Base-by-base conservation (phyloP, 1,140 invertebrate genomes). In the Stegodyphus dumicola region DNA sequence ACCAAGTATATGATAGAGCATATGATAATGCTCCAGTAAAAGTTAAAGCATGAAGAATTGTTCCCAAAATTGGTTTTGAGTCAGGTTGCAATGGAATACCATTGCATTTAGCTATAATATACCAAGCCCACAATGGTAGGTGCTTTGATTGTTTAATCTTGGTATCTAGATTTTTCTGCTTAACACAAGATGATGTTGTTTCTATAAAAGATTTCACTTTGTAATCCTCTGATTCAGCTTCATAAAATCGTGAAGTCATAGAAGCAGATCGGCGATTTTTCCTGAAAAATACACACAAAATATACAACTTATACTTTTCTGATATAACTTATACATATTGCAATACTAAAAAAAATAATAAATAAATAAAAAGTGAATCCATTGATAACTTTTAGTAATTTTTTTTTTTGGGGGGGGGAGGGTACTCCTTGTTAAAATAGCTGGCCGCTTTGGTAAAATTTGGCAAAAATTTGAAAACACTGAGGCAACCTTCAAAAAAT, bases 31-130 rank as follows among this genome's bases (percentile, higher is more conserved):
- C 86, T 17, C 71, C 64, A 33, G 67, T 89, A 64, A 91, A 73
- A 7, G 91, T 91, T 0, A 91, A 53, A 7, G 89, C 78, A 74
- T 90, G 90, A 3, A 92, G 60, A 11, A 90, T 33, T 6, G 89
- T 90, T 51, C 89, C 89, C 7, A 89, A 56, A 49, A 89, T 86
- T 52, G 88, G 88, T 76, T 86, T 89, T 13, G 81, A 76, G 10
- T 67, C 64, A 60, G 33, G 49, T 48, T 79, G 53, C 17, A 87
- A 48, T 5, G 80, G 80, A 60, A 87, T 85, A 11, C 86, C 86
- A 74, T 83, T 17, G 48, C 56, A 77, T 79, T 79, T 87, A 33
- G 87, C 77, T 33, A 86, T 81, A 54, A 83, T 51, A 56, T 78
- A 77, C 84, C 85, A 86, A 15, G 56, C 60, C 84, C 84, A 87